Conservation (phyloP, 2,888 invertebrate genomes). For the Hedychridium roseum region DNA sequence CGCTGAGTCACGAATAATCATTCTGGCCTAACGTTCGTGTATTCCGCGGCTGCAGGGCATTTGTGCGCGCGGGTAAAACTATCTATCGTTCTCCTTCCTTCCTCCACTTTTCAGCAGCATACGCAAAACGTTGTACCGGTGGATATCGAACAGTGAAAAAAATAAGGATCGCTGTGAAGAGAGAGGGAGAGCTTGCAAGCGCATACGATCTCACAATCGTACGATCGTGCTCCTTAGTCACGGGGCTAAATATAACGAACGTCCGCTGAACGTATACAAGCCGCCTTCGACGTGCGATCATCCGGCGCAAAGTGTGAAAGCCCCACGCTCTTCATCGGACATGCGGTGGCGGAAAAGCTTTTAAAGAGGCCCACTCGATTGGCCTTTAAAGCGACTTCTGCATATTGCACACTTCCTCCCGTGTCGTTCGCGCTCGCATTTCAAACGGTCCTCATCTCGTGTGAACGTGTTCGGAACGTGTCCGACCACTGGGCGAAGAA, state of each 20-base stretch:
- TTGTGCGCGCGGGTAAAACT: no score
- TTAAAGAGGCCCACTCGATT: conserved; percentile 34
- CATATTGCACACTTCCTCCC: no score
- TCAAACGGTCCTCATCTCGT: no score
- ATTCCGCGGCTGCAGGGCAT: no score
- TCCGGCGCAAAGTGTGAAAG: conserved; percentile 27
- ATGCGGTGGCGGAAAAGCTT: conserved; percentile 18
- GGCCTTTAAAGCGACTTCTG: no score
- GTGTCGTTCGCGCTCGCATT: no score
- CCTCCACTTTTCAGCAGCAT: neutral
- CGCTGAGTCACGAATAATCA: no score
- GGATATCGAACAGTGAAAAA: no score
- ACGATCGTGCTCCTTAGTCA: conserved; percentile 36
- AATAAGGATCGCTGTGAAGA: conserved; percentile 22
- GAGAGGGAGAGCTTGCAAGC: conserved; percentile 28
- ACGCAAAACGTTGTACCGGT: no score
- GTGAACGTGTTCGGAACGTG: no score
- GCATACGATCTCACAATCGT: conserved; percentile 10
- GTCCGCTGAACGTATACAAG: conserved; percentile 21
- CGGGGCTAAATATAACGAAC: conserved; percentile 42
- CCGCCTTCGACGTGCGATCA: conserved; percentile 36
- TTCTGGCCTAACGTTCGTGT: no score
- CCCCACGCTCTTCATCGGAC: conserved; percentile 21
- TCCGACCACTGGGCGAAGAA: no score
- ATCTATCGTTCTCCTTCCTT: neutral